phyloP scores from a whole-genome alignment of 2,113 vertebrate species.

The Capricornis sumatraensis region DNA sequence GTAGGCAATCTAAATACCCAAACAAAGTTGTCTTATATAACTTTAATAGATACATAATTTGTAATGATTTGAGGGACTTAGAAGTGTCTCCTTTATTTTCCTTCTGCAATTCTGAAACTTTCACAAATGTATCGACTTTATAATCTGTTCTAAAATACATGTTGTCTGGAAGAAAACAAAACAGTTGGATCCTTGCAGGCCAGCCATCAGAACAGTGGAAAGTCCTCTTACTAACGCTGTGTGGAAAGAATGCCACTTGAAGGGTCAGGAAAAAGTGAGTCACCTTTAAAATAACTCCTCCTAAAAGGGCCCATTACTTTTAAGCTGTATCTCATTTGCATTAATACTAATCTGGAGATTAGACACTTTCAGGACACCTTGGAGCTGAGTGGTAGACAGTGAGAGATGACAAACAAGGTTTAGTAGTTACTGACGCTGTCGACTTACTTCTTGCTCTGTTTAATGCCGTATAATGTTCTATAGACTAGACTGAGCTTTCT shows the following conservation, averaged over 20 bases:
- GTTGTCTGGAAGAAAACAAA: background rate
- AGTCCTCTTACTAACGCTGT: background rate
- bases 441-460: background rate
- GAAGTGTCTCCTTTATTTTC: background rate
- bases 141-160: background rate
- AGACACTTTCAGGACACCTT: background rate
- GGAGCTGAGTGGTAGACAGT: background rate
- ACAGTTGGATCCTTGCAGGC: background rate
- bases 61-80: background rate
- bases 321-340: background rate
- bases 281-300: background rate
- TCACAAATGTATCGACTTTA: background rate
- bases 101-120: background rate
- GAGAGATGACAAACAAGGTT: background rate
- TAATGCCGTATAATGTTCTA: background rate
- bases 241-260: background rate
- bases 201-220: background rate
- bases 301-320: background rate
- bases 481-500: background rate
- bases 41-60: background rate
- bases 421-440: fast-evolving
- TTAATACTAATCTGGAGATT: background rate
- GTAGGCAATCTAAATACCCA: background rate
- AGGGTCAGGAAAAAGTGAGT: background rate
- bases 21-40: background rate